A percentile compares a stretch with the other conserved stretches of the same genome.
These are phyloP conservation scores for Eurosta solidaginis DNA, from an alignment of 1,140 invertebrate genomes.

Conservation along the genomic window DNA sequence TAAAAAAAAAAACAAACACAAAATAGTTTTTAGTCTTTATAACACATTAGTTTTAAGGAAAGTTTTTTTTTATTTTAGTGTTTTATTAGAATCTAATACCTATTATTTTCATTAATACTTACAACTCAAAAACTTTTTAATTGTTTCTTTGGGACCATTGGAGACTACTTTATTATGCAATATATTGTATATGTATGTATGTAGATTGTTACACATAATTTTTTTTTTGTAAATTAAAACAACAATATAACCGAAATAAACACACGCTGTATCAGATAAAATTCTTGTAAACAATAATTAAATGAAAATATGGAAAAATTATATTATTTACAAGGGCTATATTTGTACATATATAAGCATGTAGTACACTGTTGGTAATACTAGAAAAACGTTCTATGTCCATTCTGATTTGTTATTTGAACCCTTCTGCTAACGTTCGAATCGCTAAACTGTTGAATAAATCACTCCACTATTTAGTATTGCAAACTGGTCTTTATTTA, in stretches of 20 bases:
- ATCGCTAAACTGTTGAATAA: no score
- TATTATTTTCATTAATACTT: neutral
- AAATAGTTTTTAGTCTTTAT: neutral
- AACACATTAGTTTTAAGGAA: neutral
- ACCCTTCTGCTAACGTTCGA: no score
- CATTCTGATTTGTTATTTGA: no score
- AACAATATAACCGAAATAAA: neutral
- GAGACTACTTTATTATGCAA: neutral
- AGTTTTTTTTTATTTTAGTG: no score
- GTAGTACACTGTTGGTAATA: no score
- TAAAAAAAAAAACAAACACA: no score
- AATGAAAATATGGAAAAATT: neutral
- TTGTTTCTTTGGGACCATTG: neutral
- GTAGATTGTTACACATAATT: neutral
- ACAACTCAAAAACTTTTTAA: neutral
- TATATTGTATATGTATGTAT: neutral
- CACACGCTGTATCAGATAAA: constrained; percentile 2
- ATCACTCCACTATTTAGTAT: no score
- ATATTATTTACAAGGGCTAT: neutral
- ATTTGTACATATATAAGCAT: neutral
- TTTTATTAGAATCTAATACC: neutral
- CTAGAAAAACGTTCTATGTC: no score
- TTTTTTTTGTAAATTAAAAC: no score
- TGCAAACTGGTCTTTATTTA: no score
- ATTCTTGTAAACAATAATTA: neutral